phyloP scores from a whole-genome alignment of 2,113 vertebrate genomes.

The Chiloscyllium plagiosum region DNA sequence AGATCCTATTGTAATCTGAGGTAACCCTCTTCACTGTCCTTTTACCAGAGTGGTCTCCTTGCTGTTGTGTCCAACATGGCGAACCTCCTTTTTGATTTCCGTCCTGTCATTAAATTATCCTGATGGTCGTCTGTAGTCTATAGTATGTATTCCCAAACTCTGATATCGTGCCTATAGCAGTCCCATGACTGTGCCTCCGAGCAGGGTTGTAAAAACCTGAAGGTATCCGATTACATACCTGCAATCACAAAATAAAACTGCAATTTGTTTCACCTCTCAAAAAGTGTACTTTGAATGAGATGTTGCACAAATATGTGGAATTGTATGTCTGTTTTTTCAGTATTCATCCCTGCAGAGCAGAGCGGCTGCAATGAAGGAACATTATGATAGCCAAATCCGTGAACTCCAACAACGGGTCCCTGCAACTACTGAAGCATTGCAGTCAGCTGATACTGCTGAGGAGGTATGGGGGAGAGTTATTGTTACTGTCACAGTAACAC shows the following conservation, averaged over 20 bases:
- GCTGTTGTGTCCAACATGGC: no score
- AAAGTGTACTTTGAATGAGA: not conserved
- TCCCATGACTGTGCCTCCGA: no score
- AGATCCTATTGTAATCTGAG: no score
- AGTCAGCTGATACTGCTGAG: constrained; percentile 54
- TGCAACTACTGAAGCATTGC: constrained; percentile 36
- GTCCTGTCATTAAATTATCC: no score
- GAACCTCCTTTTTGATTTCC: no score
- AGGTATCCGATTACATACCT: not conserved
- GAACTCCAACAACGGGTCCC: constrained; percentile 48
- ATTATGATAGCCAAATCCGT: constrained; percentile 42
- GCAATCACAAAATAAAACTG: not conserved
- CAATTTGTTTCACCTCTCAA: not conserved
- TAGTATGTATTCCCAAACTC: no score
- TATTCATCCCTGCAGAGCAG: constrained; percentile 55
- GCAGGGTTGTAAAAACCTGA: no score
- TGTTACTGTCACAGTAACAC: not conserved
- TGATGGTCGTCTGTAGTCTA: no score
- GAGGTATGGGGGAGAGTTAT: constrained; percentile 59
- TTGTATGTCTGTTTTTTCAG: constrained; percentile 46
- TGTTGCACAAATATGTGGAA: not conserved
- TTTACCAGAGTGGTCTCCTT: no score
- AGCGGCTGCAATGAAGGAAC: constrained; percentile 52
- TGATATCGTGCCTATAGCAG: no score
- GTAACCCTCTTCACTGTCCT: no score